Base-by-base conservation (phyloP, 2,888 invertebrate genomes). In the Arrhopalites spinosus region DNA sequence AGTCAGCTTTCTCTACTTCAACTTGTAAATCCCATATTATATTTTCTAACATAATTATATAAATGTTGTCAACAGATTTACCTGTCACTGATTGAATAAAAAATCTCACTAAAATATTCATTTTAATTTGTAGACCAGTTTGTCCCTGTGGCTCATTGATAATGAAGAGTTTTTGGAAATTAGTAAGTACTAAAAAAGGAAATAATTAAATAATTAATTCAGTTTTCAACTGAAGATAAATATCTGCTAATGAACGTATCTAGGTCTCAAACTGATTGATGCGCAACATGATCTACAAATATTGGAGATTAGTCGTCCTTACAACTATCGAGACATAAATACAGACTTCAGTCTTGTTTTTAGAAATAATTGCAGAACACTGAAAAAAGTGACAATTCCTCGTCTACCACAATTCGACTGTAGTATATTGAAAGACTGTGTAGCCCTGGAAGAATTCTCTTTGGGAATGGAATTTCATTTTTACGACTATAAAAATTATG, bases 391-490 rank as follows among this genome's bases (percentile, higher is more conserved):
- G 3, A 71, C 71, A 7, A 71, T 71, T 25, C 71, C 71, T n/a
- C 59, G 71, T 0, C n/a, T 71, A 1, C 36, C 36, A 13, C 45
- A 61, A 15, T 71, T 71, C 20, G 56, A 71, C 45, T 71, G 71
- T 25, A 5, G 20, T 3, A 23, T 63, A 1, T 29, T 71, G 11
- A 71, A 61, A 20, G 43, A 63, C 25, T 71, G 71, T 29, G 45
- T 5, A 15, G 15, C 13, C 15, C 61, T 71, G 7, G 59, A 47
- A 27, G 59, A 59, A 25, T 71, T 71, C 47, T 71, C 61, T 25
- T 27, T 71, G 1, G 71, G 71, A 27, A 61, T 59, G 71, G 71
- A 71, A 71, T 71, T 71, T 71, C 61, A 71, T 43, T 71, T 71
- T 45, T 71, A 61, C 25, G 71, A 71, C 36, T 71, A 43, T 71